Evolutionary conservation across 1,140 invertebrate species (phyloP), one percentile per base, ranked within the genome.

Genomic region (Triops longicaudatus): DNA sequence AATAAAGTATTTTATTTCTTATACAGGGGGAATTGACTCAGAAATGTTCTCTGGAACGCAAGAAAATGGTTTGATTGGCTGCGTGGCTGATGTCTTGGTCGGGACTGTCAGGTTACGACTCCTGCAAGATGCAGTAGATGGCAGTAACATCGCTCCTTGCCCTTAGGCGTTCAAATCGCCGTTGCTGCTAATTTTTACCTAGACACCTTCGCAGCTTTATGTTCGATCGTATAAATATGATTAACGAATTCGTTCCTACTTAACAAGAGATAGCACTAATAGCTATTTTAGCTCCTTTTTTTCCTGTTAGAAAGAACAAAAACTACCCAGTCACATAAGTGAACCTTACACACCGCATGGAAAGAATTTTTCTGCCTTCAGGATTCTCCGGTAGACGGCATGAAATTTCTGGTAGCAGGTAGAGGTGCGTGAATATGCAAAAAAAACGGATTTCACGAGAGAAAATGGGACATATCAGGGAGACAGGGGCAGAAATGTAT

Each of bases 361-460:
- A 63, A 63, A 63, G 4, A 22, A 6, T 63, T 63, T 63, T 14
- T 63, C 22, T 22, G 50, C 50, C 50, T 63, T 63, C 31, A 37
- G 31, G 31, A 37, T 37, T 37, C 31, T 37, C 7, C 17, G 50
- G 10, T 63, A 63, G 50, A 22, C 6, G 14, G 14, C 22, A 22
- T 14, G 9, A 5, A 63, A 63, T 17, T 63, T 63, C 22, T 10
- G 22, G 5, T 17, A 63, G 50, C 22, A 63, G 22, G 50, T 17
- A 63, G 22, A 63, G 50, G 50, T 63, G 50, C 50, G 10, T 63
- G 50, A 63, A n/a, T 63, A 63, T 63, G 50, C 50, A 63, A 63
- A 63, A n/a, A 37, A 63, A 17, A 14, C 17, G 50, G 50, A 63
- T 6, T 63, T 22, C 10, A 63, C 50, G 14, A 37, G 31, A 37